Percentiles rank a stretch among this genome's conserved stretches.
Conservation (phyloP, 1,140 invertebrate genomes). For the Drosophila lacteicornis region DNA sequence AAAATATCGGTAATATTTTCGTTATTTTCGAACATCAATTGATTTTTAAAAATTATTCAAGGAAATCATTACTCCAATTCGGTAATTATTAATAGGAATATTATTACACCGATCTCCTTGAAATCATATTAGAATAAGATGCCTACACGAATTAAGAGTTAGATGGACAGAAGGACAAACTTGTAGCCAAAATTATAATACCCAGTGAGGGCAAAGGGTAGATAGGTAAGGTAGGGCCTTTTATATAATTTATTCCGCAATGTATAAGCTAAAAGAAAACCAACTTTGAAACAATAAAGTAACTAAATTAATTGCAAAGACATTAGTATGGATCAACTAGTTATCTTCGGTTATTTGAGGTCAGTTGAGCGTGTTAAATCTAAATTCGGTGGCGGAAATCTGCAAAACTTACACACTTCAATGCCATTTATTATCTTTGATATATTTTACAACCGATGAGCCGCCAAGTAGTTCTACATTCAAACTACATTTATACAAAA, state of each 20-base stretch:
- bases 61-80: not conserved
- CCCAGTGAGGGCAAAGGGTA: no score
- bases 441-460: constrained; percentile 14
- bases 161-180: not conserved
- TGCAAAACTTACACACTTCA: not conserved
- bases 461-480: constrained; percentile 28
- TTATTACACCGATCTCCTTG: not conserved
- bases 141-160: no score
- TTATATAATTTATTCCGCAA: not conserved
- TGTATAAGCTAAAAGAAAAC: not conserved
- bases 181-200: no score
- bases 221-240: no score
- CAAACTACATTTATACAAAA: constrained; percentile 58
- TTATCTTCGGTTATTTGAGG: constrained; percentile 1
- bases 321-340: constrained; percentile 2
- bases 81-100: not conserved
- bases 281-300: not conserved
- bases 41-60: not conserved
- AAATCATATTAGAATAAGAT: not conserved
- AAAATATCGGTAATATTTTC: not conserved
- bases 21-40: not conserved
- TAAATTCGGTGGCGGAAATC: constrained; percentile 3
- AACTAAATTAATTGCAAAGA: not conserved
- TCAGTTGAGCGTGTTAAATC: constrained; percentile 8
- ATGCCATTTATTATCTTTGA: no score